These are phyloP conservation scores for Ptyas mucosa DNA, from an alignment of 2,113 vertebrate species.

Conservation along the genomic window DNA sequence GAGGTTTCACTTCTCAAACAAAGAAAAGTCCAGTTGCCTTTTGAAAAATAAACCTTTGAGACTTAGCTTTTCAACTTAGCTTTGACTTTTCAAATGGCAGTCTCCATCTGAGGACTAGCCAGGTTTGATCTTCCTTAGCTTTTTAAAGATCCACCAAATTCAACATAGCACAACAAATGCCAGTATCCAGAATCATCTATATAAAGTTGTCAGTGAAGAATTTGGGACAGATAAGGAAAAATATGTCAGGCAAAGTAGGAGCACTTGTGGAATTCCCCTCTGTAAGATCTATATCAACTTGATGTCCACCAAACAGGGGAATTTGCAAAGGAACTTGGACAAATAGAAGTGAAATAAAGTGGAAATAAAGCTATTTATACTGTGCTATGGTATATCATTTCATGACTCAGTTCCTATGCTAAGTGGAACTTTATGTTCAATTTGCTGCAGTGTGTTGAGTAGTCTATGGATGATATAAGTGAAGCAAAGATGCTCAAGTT, in stretches of 20 bases:
- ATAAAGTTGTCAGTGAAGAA: not conserved
- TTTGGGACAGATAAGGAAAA: not conserved
- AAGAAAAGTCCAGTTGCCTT: not conserved
- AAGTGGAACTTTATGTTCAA: not conserved
- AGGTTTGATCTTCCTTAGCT: not conserved
- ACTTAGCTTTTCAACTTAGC: not conserved
- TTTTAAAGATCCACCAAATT: not conserved
- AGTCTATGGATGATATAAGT: not conserved
- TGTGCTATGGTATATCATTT: not conserved
- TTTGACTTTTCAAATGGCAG: not conserved
- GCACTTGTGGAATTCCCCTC: not conserved
- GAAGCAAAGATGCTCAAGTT: not conserved
- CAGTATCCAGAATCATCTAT: not conserved
- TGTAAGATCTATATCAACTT: not conserved
- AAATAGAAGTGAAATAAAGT: not conserved
- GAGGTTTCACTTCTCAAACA: not conserved
- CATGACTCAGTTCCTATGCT: not conserved
- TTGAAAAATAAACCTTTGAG: not conserved
- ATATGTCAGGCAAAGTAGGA: not conserved
- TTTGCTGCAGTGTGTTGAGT: not conserved
- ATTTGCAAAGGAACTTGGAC: not conserved
- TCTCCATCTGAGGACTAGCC: not conserved
- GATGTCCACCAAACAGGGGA: not conserved
- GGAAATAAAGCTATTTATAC: not conserved
- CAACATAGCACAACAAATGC: not conserved